Evolutionary conservation across 1,140 invertebrate genomes (phyloP).

Genomic region (Drosophila guanche): DNA sequence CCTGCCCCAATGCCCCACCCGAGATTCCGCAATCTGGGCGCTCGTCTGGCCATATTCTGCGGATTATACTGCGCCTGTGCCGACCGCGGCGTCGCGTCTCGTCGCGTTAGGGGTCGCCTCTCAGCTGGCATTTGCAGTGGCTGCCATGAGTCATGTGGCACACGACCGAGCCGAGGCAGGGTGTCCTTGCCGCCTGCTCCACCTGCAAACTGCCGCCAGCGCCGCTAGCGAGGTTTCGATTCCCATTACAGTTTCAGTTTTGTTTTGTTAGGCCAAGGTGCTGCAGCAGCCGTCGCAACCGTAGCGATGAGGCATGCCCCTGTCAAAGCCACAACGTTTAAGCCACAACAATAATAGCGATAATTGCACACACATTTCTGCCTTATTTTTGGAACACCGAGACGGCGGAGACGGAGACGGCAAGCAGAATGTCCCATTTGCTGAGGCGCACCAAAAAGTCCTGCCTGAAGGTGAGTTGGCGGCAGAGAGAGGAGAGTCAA

Average conservation of each 20-base stretch:
- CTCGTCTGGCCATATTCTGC: not conserved
- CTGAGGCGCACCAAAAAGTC: slow-evolving; percentile 81
- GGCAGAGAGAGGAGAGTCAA: too few relatives aligned
- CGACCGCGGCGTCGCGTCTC: slow-evolving; percentile 23
- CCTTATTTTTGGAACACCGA: slow-evolving; percentile 17
- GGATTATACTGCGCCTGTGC: slow-evolving; percentile 71
- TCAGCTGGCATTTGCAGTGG: slow-evolving; percentile 57
- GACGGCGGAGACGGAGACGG: slow-evolving; percentile 11
- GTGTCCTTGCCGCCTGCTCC: slow-evolving; percentile 52
- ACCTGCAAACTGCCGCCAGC: slow-evolving; percentile 34
- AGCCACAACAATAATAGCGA: slow-evolving; percentile 24
- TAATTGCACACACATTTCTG: slow-evolving; percentile 36
- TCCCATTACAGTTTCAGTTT: slow-evolving; percentile 60
- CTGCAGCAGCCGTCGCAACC: slow-evolving; percentile 42
- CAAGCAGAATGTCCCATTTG: slow-evolving; percentile 71
- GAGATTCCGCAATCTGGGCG: slow-evolving; percentile 57
- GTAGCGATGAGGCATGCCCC: slow-evolving; percentile 45
- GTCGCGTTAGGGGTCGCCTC: slow-evolving; percentile 18
- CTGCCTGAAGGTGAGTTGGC: slow-evolving; percentile 75
- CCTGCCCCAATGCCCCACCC: slow-evolving; percentile 29
- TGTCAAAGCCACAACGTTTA: slow-evolving; percentile 14
- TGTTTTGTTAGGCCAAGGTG: slow-evolving; percentile 69
- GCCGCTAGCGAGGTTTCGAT: slow-evolving; percentile 51
- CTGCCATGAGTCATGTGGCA: slow-evolving; percentile 63
- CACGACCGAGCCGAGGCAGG: slow-evolving; percentile 9